These are phyloP conservation scores for Cecidostiba fungosa DNA, from an alignment of 2,888 invertebrate genomes.

Conservation along the genomic window DNA sequence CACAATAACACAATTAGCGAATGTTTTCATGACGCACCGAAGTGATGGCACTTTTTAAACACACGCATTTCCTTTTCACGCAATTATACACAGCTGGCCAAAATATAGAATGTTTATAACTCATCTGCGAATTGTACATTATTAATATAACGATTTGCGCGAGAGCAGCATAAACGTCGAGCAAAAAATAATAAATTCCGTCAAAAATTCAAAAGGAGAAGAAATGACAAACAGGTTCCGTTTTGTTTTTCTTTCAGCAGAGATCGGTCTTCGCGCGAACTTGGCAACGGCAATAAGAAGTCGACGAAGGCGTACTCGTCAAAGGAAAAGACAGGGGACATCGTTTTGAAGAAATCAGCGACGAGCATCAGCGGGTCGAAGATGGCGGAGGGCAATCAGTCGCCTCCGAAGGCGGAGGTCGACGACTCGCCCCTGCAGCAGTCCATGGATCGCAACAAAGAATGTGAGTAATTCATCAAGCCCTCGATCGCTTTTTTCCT, in stretches of 20 bases:
- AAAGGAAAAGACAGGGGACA: slow-evolving; percentile 73
- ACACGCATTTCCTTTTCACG: too few species aligned
- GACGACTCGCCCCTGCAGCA: slow-evolving; percentile 96
- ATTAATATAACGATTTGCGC: too few species aligned
- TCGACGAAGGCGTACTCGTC: slow-evolving; percentile 71
- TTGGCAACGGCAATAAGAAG: slow-evolving; percentile 72
- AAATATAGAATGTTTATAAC: too few species aligned
- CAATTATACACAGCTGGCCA: too few species aligned
- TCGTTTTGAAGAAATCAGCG: slow-evolving; percentile 71
- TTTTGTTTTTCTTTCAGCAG: slow-evolving; percentile 44
- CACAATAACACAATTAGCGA: too few species aligned
- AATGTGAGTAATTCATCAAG: slow-evolving; percentile 88
- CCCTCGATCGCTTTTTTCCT: slow-evolving; percentile 14
- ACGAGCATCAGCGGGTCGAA: slow-evolving; percentile 71
- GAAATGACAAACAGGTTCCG: background rate
- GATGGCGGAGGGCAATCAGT: slow-evolving; percentile 81
- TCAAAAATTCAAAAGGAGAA: background rate
- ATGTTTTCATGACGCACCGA: too few species aligned
- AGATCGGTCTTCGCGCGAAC: slow-evolving; percentile 60
- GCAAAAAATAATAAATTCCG: too few species aligned
- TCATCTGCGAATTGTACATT: too few species aligned
- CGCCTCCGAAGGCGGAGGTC: slow-evolving; percentile 95
- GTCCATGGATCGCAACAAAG: slow-evolving; percentile 98
- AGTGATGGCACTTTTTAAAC: too few species aligned
- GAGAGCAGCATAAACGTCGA: too few species aligned